Conservation (phyloP, 1,140 invertebrate species). For the Proctacanthus coquilletti region DNA sequence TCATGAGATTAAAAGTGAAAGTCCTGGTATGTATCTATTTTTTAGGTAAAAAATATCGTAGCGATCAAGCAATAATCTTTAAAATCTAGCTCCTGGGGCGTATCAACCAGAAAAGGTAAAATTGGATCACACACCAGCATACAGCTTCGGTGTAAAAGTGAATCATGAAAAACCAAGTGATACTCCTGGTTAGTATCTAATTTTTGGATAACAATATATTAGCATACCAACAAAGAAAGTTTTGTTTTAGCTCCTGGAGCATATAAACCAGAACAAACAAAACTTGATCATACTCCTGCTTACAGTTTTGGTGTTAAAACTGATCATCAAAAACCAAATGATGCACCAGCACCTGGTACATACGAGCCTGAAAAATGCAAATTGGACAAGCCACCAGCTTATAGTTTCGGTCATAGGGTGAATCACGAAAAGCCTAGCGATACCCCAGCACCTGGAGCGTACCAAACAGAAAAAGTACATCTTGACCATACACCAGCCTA, state of each 20-base stretch:
- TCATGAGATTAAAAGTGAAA: constrained; percentile 45
- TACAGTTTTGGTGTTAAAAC: constrained; percentile 34
- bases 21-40: too few species aligned
- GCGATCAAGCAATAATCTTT: too few species aligned
- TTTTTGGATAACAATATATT: too few species aligned
- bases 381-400: constrained; percentile 35
- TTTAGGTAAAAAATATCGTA: too few species aligned
- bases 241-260: constrained; percentile 33
- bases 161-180: constrained; percentile 34
- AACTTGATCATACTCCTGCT: constrained; percentile 32
- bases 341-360: constrained; percentile 52
- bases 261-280: constrained; percentile 42
- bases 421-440: constrained; percentile 32
- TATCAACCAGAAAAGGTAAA: constrained; percentile 46
- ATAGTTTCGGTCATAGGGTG: constrained; percentile 36
- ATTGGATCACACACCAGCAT: constrained; percentile 42
- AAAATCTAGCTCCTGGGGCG: constrained; percentile 36
- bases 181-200: constrained; percentile 32
- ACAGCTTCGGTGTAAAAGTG: constrained; percentile 41
- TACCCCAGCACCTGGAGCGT: constrained; percentile 49
- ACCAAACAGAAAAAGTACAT: constrained; percentile 61
- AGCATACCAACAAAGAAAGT: too few species aligned
- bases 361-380: constrained; percentile 64
- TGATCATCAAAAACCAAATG: constrained; percentile 43
- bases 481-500: constrained; percentile 37